These are phyloP conservation scores for Perognathus longimembris DNA, from an alignment of 2,113 vertebrate genomes.

Conservation along the genomic window DNA sequence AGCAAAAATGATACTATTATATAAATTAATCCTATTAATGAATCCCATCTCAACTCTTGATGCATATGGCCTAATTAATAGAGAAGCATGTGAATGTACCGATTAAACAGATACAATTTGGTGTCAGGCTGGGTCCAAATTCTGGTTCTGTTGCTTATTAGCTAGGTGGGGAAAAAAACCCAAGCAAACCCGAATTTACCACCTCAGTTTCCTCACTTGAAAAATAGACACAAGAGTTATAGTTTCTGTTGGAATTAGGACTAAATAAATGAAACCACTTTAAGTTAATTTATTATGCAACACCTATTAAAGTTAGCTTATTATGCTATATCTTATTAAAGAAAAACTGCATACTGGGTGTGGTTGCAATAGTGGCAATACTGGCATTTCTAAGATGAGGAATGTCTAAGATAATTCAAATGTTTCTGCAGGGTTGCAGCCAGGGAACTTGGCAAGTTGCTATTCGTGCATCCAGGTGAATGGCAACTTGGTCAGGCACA, in stretches of 20 bases:
- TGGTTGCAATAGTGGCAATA: not conserved
- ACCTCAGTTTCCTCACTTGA: conserved; percentile 5
- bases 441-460: not conserved
- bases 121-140: not conserved
- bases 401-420: not conserved
- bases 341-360: not conserved
- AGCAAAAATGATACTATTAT: not conserved
- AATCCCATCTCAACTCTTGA: conserved; percentile 26
- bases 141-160: not conserved
- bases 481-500: not conserved
- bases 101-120: not conserved
- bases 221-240: not conserved
- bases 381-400: not conserved
- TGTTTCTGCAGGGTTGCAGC: not conserved
- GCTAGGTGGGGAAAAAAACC: not conserved
- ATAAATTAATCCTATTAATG: conserved; percentile 21
- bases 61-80: not conserved
- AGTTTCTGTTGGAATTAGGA: not conserved
- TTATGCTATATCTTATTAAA: not conserved
- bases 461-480: not conserved
- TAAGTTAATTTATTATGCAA: not conserved
- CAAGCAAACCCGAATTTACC: not conserved
- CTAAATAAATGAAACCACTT: conserved; percentile 5
- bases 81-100: not conserved
- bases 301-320: no score